Base-by-base conservation (phyloP, 2,888 invertebrate genomes). In the Neelides folsomi region DNA sequence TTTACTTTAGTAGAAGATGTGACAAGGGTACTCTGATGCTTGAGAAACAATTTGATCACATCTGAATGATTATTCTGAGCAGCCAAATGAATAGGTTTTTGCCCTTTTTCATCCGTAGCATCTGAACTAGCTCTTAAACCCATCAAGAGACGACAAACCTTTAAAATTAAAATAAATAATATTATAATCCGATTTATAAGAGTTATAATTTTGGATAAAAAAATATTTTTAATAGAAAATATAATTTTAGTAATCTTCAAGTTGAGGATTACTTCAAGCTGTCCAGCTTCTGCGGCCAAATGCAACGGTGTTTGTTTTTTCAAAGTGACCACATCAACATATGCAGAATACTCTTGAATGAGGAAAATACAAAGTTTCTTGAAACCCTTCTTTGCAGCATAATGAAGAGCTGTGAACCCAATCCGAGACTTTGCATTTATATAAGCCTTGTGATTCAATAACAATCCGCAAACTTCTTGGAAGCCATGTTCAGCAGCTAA, bases 1-100 rank as follows among this genome's bases (percentile, higher is more conserved):
- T 40, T 57, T 56, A 77, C 77, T 66, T 89, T 92, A 49, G 93
- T 94, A 36, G 90, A 89, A 51, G 92, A 90, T 78, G 92, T 88
- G 35, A 94, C 94, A 53, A 95, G 76, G 67, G 87, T 90, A 0
- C 90, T 89, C 71, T 90, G 89, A 68, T 87, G 83, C 72, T 95
- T 93, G 56, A 98, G 76, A 74, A 98, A 98, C 61, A 98, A 75
- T 72, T 97, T 95, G 42, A 93, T 94, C 18, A 99, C 97, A 76
- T 95, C 94, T 16, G 95, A 92, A 71, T 86, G 92, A 71, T 98
- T 97, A 71, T 97, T 95, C 76, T 95, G 90, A 49, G 94, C 94
- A 1, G 95, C 95, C 48, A 93, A 84, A 69, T 97, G 94, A 52
- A 97, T 86, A 1, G 95, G 94, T 66, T 94, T 95, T 71, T 95